Conservation (phyloP, 2,797 vertebrate genomes). For the Bradypodion pumilum region DNA sequence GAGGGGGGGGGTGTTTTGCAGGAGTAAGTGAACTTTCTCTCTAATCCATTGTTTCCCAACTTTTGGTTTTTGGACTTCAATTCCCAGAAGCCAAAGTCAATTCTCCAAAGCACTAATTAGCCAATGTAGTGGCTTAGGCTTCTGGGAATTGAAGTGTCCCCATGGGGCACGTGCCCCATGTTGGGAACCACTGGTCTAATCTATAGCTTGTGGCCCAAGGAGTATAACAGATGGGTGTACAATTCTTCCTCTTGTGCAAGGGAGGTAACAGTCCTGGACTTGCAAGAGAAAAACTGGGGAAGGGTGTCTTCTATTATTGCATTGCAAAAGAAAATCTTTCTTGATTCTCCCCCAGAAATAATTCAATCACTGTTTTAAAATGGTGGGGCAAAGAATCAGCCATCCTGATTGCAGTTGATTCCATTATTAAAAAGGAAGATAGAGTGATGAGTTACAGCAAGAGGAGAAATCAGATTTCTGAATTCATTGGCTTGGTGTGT, state of each 20-base stretch:
- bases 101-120: too few relatives aligned
- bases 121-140: too few relatives aligned
- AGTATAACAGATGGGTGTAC: not conserved
- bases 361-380: not conserved
- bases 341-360: not conserved
- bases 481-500: not conserved
- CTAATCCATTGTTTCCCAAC: too few relatives aligned
- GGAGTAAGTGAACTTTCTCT: too few relatives aligned
- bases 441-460: not conserved
- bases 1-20: too few relatives aligned
- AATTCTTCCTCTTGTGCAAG: not conserved
- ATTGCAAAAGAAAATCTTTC: not conserved
- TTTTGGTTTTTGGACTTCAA: too few relatives aligned
- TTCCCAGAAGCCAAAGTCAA: too few relatives aligned
- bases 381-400: rapidly evolving
- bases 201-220: not conserved
- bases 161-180: not conserved
- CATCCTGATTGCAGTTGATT: not conserved
- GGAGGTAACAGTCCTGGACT: not conserved
- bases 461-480: not conserved
- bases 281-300: not conserved
- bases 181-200: not conserved
- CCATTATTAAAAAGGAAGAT: not conserved
- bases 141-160: too few relatives aligned
- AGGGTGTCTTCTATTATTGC: not conserved